Conservation (phyloP, 1,140 invertebrate genomes). For the Medauroidea extradentata region DNA sequence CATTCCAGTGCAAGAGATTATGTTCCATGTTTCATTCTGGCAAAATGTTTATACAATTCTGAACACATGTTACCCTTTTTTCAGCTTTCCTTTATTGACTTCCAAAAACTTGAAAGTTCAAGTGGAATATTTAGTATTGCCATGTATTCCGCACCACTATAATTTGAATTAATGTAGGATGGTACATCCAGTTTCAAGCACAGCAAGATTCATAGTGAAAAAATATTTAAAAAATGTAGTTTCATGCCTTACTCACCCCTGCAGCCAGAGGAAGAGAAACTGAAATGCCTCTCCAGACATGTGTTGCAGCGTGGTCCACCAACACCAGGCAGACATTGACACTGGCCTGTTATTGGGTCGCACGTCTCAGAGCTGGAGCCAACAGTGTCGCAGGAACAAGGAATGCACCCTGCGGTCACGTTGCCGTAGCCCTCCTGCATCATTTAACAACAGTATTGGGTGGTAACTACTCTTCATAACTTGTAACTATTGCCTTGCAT, state of each 20-base stretch:
- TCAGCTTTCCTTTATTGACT: no score
- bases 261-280: conserved; percentile 77
- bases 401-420: conserved; percentile 61
- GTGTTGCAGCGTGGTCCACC: conserved; percentile 72
- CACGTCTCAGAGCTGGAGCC: conserved; percentile 69
- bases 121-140: no score
- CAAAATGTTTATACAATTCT: no score
- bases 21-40: no score
- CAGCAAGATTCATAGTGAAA: background rate
- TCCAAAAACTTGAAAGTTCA: no score
- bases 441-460: no score
- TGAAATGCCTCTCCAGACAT: conserved; percentile 77
- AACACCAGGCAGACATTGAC: conserved; percentile 80
- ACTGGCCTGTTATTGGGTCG: conserved; percentile 71
- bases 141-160: no score
- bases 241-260: conserved; percentile 56
- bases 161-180: no score
- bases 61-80: no score
- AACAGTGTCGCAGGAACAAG: conserved; percentile 68
- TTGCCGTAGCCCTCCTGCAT: conserved; percentile 53
- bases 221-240: background rate
- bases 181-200: background rate
- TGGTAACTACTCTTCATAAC: no score
- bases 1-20: no score
- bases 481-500: no score